Base-by-base conservation (phyloP, 2,888 invertebrate species). In the Bellardia bayeri region DNA sequence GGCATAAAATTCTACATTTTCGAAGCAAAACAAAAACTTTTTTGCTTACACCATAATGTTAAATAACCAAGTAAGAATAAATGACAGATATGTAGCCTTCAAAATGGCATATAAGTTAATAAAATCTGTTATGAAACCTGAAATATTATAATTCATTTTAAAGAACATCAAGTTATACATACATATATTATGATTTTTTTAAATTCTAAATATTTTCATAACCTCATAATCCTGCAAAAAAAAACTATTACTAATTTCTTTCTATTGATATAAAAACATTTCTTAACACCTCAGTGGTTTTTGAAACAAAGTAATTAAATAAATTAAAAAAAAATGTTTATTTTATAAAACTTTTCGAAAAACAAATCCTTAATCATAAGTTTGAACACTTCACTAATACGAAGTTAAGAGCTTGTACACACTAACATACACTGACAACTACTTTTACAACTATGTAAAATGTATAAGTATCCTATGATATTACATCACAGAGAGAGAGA, bases 341-440 rank as follows among this genome's bases (percentile, higher is more conserved):
- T 81, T 74, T 81, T 81, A 72, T 56, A 64, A 56, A 33, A 66
- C 14, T 64, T 64, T 72, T 16, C 5, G 45, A n/a, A n/a, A 13
- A 33, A 42, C 63, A 83, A 83, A 49, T 78, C 76, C 71, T 76
- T 72, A 81, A 84, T 84, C 64, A 76, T 61, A 81, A 84, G 80
- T 76, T 80, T 87, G 72, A 84, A 84, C 76, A 87, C 84, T 71
- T 54, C 49, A 49, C 54, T 51, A 51, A 51, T 51, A 51, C 51
- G 13, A 68, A 13, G 51, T 61, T 58, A 68, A 58, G 49, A 40
- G 74, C 66, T 66, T 45, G 37, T 45, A 68, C 5, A 66, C 9
- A 64, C 54, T 14, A 23, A 37, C 23, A 71, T 37, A 71, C 6
- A 9, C n/a, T 11, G 11, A 45, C 13, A 37, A 37, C 37, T 37